A percentile compares a stretch with the other conserved stretches of the same genome.
These are phyloP conservation scores for Hylia prasina DNA, from an alignment of 2,113 vertebrate genomes.

Conservation along the genomic window DNA sequence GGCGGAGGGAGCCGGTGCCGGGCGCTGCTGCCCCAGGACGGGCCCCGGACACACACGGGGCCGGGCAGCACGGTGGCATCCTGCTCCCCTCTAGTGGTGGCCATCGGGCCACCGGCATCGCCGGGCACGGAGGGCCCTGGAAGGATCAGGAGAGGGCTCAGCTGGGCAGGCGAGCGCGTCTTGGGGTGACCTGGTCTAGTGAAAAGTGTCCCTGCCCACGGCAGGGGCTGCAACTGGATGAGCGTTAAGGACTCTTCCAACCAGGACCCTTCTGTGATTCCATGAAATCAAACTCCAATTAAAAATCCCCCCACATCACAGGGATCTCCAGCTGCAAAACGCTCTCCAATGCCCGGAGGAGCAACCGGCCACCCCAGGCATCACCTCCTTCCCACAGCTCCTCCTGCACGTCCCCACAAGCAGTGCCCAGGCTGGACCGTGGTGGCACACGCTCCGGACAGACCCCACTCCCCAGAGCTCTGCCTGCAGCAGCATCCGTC, in stretches of 20 bases:
- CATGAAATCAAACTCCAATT: not conserved
- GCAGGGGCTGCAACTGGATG: not conserved
- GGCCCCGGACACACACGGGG: accelerated
- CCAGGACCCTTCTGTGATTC: not conserved
- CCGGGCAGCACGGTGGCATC: not conserved
- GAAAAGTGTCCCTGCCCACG: not conserved
- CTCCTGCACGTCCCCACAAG: accelerated
- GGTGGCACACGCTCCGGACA: not conserved
- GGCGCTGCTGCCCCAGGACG: not conserved
- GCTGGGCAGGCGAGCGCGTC: not conserved
- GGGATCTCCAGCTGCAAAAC: not conserved
- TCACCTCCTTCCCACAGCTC: not conserved
- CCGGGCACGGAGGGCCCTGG: not conserved
- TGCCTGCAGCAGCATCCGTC: not conserved
- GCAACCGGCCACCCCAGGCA: not conserved
- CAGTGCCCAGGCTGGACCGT: not conserved
- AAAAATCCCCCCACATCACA: not conserved
- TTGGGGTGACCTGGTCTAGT: not conserved
- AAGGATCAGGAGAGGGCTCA: not conserved
- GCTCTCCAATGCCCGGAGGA: not conserved
- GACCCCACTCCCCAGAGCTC: not conserved
- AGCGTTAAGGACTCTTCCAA: not conserved
- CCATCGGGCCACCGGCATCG: not conserved
- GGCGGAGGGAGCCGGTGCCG: not conserved
- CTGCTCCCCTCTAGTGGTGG: conserved; percentile 35